Conservation (phyloP, 2,888 invertebrate species). For the Pseudococcus jackbeardsleyi region DNA sequence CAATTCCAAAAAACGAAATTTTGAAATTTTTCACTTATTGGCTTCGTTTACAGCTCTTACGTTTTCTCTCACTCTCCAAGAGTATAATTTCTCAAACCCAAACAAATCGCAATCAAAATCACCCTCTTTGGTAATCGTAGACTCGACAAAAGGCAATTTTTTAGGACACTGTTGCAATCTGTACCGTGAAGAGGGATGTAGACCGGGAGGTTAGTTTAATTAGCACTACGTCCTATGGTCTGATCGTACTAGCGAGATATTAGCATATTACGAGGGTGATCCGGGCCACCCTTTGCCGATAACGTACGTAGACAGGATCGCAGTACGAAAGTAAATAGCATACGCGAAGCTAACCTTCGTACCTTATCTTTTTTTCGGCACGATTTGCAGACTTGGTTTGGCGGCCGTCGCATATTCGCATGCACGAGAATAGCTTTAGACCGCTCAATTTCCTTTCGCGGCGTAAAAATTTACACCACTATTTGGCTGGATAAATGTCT, state of each 20-base stretch:
- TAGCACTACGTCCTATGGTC: slow-evolving; percentile 4
- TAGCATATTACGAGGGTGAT: slow-evolving; percentile 47
- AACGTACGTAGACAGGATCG: slow-evolving; percentile 5
- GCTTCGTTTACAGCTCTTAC: too few species aligned
- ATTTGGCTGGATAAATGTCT: slow-evolving; percentile 52
- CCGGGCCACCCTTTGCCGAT: not conserved
- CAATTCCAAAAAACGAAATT: too few species aligned
- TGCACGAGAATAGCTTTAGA: not conserved
- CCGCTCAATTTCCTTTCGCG: slow-evolving; percentile 35
- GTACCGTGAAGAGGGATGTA: not conserved
- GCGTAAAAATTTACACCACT: slow-evolving; percentile 50
- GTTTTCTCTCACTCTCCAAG: not conserved
- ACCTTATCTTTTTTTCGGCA: slow-evolving; percentile 21
- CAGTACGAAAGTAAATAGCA: not conserved
- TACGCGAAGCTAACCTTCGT: slow-evolving; percentile 22
- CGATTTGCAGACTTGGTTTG: not conserved
- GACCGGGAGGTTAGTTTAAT: not conserved
- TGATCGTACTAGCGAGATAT: slow-evolving; percentile 31
- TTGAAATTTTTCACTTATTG: too few species aligned
- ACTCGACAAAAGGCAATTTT: not conserved
- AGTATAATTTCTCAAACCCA: not conserved
- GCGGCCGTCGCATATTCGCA: not conserved
- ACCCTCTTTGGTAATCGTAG: not conserved
- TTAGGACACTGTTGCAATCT: not conserved
- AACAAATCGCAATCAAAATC: not conserved